Evolutionary conservation across 1,140 invertebrate genomes (phyloP).

Genomic region (Heliothis subflexa): DNA sequence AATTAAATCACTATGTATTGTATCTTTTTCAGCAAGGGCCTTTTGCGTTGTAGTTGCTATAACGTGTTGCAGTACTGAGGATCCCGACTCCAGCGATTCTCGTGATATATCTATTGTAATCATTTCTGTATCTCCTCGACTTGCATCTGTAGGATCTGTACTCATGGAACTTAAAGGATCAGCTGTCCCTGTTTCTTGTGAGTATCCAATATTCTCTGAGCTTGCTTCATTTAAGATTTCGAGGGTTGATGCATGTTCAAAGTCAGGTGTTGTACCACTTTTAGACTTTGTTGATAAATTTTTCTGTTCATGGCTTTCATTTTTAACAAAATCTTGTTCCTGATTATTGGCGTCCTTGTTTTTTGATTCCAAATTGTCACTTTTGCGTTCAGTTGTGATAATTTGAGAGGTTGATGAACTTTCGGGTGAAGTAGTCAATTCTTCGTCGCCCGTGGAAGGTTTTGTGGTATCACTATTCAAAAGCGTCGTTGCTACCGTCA

Average conservation of each 20-base stretch:
- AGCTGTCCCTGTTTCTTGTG: conserved; percentile 53
- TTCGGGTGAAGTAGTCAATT: no score
- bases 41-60: conserved; percentile 26
- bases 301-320: background rate
- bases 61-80: conserved; percentile 53
- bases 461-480: background rate
- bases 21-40: background rate
- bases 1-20: background rate
- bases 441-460: no score
- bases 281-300: background rate
- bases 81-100: conserved; percentile 56
- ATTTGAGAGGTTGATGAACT: no score
- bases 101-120: conserved; percentile 27
- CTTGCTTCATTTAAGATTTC: conserved; percentile 54
- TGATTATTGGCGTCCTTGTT: background rate
- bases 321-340: background rate
- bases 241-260: conserved; percentile 59
- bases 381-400: background rate
- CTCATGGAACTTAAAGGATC: conserved; percentile 49
- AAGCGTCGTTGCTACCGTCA: background rate
- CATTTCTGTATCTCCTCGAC: conserved; percentile 24
- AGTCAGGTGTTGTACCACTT: background rate
- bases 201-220: conserved; percentile 51
- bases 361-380: background rate
- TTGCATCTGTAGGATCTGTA: conserved; percentile 11